phyloP scores from a whole-genome alignment of 2,797 vertebrate genomes.

The Pipistrellus pygmaeus region DNA sequence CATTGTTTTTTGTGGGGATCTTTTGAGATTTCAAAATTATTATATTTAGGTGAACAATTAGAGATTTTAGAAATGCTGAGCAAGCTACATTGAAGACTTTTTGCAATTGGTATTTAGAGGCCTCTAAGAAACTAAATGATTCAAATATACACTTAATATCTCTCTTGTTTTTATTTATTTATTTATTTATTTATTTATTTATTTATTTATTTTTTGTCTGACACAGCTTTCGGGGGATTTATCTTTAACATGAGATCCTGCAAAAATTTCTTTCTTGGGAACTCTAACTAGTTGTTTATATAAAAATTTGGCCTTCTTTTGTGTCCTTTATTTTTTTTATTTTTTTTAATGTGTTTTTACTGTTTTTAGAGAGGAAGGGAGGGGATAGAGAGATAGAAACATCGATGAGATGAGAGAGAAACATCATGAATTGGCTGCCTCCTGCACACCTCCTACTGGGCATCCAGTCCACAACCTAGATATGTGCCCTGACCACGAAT shows the following conservation, averaged over 20 bases:
- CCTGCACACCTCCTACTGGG: neutral
- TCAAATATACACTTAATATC: neutral
- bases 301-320: neutral
- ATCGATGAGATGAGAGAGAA: neutral
- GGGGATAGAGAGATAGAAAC: neutral
- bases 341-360: neutral
- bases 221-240: neutral
- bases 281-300: neutral
- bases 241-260: neutral
- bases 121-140: neutral
- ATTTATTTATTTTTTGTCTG: neutral
- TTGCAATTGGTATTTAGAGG: neutral
- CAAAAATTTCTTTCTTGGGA: neutral
- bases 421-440: neutral
- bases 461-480: neutral
- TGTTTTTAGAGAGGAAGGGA: neutral
- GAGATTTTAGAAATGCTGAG: neutral
- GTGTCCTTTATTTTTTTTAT: neutral
- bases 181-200: neutral
- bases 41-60: neutral
- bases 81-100: neutral
- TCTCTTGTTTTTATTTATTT: neutral
- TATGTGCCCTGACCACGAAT: neutral
- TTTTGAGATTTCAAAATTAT: neutral
- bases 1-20: neutral